These are phyloP conservation scores for Nothobranchius kuhntae DNA, from an alignment of 2,113 vertebrate species.

Conservation along the genomic window DNA sequence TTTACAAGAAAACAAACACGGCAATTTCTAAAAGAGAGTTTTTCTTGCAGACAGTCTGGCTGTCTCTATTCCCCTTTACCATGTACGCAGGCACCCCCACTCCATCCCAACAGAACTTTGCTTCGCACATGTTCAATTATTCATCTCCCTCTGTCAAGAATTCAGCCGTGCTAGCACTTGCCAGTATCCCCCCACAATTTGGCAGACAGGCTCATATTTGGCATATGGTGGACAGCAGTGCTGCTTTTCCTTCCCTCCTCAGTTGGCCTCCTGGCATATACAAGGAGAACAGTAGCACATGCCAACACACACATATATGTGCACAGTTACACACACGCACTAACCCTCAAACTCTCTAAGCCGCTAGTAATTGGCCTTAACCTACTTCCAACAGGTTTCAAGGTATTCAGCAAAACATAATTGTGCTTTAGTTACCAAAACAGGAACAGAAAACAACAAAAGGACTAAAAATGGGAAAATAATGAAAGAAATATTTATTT, in stretches of 20 bases:
- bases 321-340: constrained; percentile 1
- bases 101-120: constrained; percentile 67
- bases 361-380: constrained; percentile 39
- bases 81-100: constrained; percentile 39
- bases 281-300: constrained; percentile 50
- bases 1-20: constrained; percentile 48
- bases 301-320: constrained; percentile 1
- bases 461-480: not conserved
- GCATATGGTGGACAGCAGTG: constrained; percentile 69
- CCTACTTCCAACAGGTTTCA: constrained; percentile 58
- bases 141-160: constrained; percentile 79
- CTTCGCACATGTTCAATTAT: constrained; percentile 73
- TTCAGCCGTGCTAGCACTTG: constrained; percentile 71
- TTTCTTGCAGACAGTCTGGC: constrained; percentile 44
- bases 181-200: constrained; percentile 74
- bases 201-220: constrained; percentile 72
- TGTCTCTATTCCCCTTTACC: constrained; percentile 45
- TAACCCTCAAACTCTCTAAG: constrained; percentile 10
- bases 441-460: not conserved
- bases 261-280: constrained; percentile 64
- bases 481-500: no score
- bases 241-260: constrained; percentile 65
- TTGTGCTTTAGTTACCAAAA: not conserved
- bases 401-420: constrained; percentile 30
- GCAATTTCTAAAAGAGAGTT: constrained; percentile 55